Evolutionary conservation across 2,797 vertebrate species (phyloP), one percentile per base, ranked within the genome.

Genomic region (Salarias fasciatus): DNA sequence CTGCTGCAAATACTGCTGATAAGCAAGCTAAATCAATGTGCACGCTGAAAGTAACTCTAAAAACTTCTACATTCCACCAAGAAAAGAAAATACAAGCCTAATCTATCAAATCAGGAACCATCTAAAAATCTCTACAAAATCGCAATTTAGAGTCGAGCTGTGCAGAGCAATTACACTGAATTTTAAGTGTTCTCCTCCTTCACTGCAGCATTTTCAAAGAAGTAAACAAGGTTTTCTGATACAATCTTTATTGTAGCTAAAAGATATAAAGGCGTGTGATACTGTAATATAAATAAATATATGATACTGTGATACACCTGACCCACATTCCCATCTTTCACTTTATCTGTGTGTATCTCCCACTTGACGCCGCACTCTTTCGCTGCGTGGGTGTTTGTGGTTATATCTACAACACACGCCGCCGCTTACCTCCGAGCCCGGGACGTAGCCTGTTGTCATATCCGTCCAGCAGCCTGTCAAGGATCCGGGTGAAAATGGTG

Each of bases 361-460:
- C 18, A 24, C 18, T 18, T 24, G 33, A 6, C 35, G 33, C 33
- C 35, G 33, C 35, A 6, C 35, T 35, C 2, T 9, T 9, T 35
- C 33, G 6, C 6, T 35, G 33, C 35, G 33, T 9, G 1, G 6
- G 33, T 35, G 33, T 35, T 6, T 35, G 33, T 35, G 33, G 15
- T 59, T 38, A 58, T 53, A 36, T 15, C 47, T 67, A 5, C 2
- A 40, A 28, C 29, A 42, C 29, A 18, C 3, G 12, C 31, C 9
- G 8, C n/a, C 46, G 46, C 93, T 93, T 77, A 98, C 98, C 98
- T 94, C 98, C 97, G 12, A 99, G 94, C 8, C 98, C 97, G 0
- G 98, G 98, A 69, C 98, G 91, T 69, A 99, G 93, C 59, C 97
- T 91, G 91, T 99, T 99, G 91, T 99, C 98, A 0, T 99, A 99